Evolutionary conservation across 2,113 vertebrate species (phyloP), one percentile per base, ranked within the genome.

Genomic region (Nothobranchius furzeri): DNA sequence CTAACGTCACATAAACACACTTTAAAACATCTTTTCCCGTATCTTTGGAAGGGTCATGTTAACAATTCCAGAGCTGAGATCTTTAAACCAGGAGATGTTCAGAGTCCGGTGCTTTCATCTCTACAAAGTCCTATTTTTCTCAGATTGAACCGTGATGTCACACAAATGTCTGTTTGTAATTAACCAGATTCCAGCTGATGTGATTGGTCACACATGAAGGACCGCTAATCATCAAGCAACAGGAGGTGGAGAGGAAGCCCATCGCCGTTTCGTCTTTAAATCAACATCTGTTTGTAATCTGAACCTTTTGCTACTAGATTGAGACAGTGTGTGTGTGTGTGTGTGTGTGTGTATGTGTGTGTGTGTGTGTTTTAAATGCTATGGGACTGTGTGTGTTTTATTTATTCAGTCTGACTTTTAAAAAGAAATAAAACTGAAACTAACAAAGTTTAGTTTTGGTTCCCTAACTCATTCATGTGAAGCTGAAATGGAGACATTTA

Each of bases 241-340:
- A 60, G 25, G 57, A 58, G 60, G 50, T 20, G 63, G 57, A 57
- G 71, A 60, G 72, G 10, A 46, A 72, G 60, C 35, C 46, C 13
- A 5, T 61, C 69, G 64, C 75, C 69, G 49, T n/a, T 17, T 70
- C 36, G 36, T 58, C 12, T 70, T 37, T 64, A 43, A 60, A 67
- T 74, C 69, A 72, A 83, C 89, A 87, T 88, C 75, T 90, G 89
- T 63, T 81, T 73, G 58, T 56, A 69, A 80, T 90, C 54, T 30
- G 42, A 37, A 56, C 12, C 36, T 51, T 24, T 66, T 76, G 74
- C 81, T 77, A 69, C 64, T 58, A 46, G 62, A 68, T 7, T 7
- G 4, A 37, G 35, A 49, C 46, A 14, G 12, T n/a, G 4, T 49
- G 17, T 20, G 20, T 20, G 4, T 49, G 17, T 46, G 7, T 24